These are phyloP conservation scores for Apeltes quadracus DNA, from an alignment of 2,113 vertebrate genomes.

Conservation along the genomic window DNA sequence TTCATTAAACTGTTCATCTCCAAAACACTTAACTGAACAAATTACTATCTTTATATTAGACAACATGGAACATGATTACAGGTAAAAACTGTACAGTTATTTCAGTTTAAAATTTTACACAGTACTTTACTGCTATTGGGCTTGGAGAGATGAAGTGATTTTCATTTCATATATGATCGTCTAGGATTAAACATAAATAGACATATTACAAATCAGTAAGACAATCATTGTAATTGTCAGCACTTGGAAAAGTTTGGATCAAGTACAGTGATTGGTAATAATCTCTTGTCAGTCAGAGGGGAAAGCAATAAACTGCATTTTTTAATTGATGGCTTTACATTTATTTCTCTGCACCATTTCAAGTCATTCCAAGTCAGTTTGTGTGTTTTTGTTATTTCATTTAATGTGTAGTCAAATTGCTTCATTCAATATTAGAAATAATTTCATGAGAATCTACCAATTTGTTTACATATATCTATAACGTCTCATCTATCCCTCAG, in stretches of 20 bases:
- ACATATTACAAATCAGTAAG: slow-evolving; percentile 27
- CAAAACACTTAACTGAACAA: background rate
- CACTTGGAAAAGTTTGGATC: slow-evolving; percentile 65
- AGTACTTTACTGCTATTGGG: background rate
- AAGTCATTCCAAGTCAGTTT: background rate
- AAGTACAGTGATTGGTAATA: slow-evolving; percentile 57
- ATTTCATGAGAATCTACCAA: too few relatives aligned
- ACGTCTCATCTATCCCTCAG: too few relatives aligned
- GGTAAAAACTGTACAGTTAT: background rate
- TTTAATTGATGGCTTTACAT: slow-evolving; percentile 24
- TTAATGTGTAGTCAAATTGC: slow-evolving; percentile 2
- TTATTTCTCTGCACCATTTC: slow-evolving; percentile 3
- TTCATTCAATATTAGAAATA: slow-evolving; percentile 3
- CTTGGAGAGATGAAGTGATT: background rate
- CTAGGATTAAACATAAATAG: slow-evolving; percentile 5
- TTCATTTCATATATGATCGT: slow-evolving; percentile 18
- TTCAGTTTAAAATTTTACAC: background rate
- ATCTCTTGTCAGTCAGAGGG: slow-evolving; percentile 49
- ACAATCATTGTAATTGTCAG: slow-evolving; percentile 62
- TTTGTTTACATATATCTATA: too few relatives aligned
- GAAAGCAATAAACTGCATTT: slow-evolving; percentile 71
- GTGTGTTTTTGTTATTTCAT: slow-evolving; percentile 12
- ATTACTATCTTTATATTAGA: background rate
- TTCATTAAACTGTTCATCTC: background rate
- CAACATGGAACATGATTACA: background rate